Percentiles rank a stretch among this genome's conserved stretches.
These are phyloP conservation scores for Hydra vulgaris DNA, from an alignment of 30 jellyfish, hydroid and myxozoan species.

Conservation along the genomic window DNA sequence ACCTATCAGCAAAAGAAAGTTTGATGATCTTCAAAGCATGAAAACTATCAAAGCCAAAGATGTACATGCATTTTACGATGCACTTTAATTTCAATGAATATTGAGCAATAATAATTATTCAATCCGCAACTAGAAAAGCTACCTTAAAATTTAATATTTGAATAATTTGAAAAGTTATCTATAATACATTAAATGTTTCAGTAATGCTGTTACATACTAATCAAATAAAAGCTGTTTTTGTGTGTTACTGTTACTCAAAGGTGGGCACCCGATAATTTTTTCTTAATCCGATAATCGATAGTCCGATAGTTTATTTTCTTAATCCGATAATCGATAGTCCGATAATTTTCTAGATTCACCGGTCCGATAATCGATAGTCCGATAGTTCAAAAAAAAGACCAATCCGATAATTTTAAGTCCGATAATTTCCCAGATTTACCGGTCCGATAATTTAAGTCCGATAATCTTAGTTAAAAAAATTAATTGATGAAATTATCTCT, in stretches of 20 bases:
- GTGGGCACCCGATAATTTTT: neutral
- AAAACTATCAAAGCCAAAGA: too few species aligned
- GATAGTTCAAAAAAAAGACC: neutral
- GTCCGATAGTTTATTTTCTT: neutral
- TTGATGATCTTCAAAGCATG: too few species aligned
- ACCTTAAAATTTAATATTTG: too few species aligned
- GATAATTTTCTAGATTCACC: neutral
- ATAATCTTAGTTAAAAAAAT: too few species aligned
- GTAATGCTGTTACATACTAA: neutral
- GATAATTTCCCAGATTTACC: neutral
- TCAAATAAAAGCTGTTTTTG: neutral
- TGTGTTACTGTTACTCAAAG: neutral
- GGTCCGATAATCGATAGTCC: neutral
- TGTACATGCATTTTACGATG: too few species aligned
- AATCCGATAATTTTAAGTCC: neutral
- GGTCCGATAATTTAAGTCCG: neutral
- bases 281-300: neutral
- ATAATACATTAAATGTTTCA: neutral
- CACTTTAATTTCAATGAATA: too few species aligned
- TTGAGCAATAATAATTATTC: too few species aligned
- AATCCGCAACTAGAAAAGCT: too few species aligned
- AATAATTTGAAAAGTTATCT: too few species aligned
- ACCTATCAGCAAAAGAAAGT: too few species aligned
- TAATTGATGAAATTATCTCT: too few species aligned
- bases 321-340: neutral